Conservation (phyloP, 2,888 invertebrate species). For the Andrena trimmerana region DNA sequence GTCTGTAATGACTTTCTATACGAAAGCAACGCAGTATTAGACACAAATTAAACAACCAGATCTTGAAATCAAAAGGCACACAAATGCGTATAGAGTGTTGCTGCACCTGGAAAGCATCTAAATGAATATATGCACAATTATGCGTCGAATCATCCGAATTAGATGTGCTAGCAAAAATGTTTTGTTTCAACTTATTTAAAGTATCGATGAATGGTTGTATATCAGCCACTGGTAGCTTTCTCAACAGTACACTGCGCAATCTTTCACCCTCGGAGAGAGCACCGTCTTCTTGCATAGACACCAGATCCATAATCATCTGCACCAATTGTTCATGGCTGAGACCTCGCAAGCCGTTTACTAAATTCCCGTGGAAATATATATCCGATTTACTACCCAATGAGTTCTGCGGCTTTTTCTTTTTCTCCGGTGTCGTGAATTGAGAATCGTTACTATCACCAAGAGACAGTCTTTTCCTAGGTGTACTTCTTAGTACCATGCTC, state of each 20-base stretch:
- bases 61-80: neutral
- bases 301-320: conserved; percentile 88
- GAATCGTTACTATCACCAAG: conserved; percentile 85
- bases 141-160: conserved; percentile 90
- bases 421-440: conserved; percentile 86
- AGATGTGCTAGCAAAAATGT: conserved; percentile 91
- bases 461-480: conserved; percentile 89
- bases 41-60: neutral
- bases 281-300: conserved; percentile 82
- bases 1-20: conserved; percentile 87
- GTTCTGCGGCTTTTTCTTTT: conserved; percentile 85
- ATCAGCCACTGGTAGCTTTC: conserved; percentile 90
- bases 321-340: conserved; percentile 90
- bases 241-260: conserved; percentile 88
- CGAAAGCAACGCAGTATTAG: conserved; percentile 38
- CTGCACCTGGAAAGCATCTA: conserved; percentile 88
- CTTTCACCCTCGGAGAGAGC: conserved; percentile 81
- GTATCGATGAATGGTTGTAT: conserved; percentile 89
- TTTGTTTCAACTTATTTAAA: conserved; percentile 88
- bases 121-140: conserved; percentile 89
- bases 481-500: conserved; percentile 87
- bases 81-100: neutral
- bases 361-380: conserved; percentile 78
- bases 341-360: conserved; percentile 88
- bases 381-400: conserved; percentile 43